Evolutionary conservation across 2,888 invertebrate genomes (phyloP).

Genomic region (Tetropium fuscum): DNA sequence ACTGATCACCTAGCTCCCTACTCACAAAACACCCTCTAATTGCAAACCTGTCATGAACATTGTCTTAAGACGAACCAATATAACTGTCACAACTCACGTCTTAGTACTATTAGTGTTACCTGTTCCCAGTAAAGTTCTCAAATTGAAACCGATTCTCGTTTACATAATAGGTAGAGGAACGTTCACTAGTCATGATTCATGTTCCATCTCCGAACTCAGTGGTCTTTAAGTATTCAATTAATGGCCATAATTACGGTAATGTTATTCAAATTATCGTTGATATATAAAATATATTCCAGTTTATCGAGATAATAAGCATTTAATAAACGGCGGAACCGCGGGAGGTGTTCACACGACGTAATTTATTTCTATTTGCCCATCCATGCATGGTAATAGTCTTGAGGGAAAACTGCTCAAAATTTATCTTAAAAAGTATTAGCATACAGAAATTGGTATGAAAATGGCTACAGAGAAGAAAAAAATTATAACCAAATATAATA

Average conservation of each 20-base stretch:
- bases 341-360: too few species aligned
- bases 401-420: too few species aligned
- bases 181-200: not conserved
- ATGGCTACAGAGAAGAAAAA: too few species aligned
- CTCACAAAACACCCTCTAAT: conserved; percentile 53
- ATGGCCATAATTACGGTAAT: too few species aligned
- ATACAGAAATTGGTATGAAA: too few species aligned
- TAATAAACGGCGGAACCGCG: not conserved
- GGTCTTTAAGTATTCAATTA: conserved; percentile 1
- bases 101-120: conserved; percentile 51
- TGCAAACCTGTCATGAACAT: conserved; percentile 56
- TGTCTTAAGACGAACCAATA: conserved; percentile 56
- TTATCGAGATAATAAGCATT: not conserved
- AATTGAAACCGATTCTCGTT: conserved; percentile 16
- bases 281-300: not conserved
- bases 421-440: too few species aligned
- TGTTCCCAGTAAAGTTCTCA: conserved; percentile 11
- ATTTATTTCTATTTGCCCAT: too few species aligned
- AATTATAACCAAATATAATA: too few species aligned
- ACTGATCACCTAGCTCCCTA: conserved; percentile 51
- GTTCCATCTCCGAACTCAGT: not conserved
- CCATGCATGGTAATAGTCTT: too few species aligned
- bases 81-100: conserved; percentile 59
- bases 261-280: not conserved
- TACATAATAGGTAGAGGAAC: conserved; percentile 12